phyloP scores from a whole-genome alignment of 2,797 vertebrate genomes.

The Hafferia zeledoni region DNA sequence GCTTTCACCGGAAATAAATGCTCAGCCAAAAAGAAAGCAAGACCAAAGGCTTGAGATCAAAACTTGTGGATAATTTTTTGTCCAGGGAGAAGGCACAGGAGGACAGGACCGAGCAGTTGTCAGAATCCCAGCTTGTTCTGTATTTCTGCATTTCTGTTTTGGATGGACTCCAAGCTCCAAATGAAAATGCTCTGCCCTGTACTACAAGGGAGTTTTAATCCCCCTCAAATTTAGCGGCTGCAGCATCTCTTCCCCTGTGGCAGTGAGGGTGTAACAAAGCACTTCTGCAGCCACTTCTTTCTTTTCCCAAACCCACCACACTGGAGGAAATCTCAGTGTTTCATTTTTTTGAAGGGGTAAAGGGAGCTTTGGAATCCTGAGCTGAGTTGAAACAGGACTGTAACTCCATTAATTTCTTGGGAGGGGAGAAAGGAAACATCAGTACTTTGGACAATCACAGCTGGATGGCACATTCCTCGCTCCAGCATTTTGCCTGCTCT shows the following conservation, averaged over 20 bases:
- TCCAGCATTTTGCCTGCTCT: background rate
- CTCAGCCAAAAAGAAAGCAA: background rate
- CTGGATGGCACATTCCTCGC: background rate
- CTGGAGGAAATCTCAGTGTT: background rate
- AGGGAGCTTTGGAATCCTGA: background rate
- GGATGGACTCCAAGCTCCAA: background rate
- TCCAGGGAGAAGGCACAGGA: background rate
- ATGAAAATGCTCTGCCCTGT: slow-evolving; percentile 17
- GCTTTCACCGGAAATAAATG: background rate
- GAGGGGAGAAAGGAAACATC: background rate
- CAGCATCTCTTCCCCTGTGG: background rate
- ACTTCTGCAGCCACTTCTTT: background rate
- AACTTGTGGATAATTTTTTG: background rate
- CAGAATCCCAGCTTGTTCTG: background rate
- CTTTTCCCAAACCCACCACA: background rate
- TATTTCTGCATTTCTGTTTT: slow-evolving; percentile 13
- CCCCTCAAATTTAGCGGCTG: slow-evolving; percentile 15
- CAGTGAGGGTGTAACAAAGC: background rate
- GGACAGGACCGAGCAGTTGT: background rate
- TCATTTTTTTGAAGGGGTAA: background rate
- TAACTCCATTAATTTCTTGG: background rate
- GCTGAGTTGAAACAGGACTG: background rate
- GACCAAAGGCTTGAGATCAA: background rate
- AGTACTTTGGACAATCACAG: background rate
- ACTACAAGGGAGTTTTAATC: slow-evolving; percentile 32